Conservation (phyloP, 2,797 vertebrate species). For the Hephaestus fuliginosus region DNA sequence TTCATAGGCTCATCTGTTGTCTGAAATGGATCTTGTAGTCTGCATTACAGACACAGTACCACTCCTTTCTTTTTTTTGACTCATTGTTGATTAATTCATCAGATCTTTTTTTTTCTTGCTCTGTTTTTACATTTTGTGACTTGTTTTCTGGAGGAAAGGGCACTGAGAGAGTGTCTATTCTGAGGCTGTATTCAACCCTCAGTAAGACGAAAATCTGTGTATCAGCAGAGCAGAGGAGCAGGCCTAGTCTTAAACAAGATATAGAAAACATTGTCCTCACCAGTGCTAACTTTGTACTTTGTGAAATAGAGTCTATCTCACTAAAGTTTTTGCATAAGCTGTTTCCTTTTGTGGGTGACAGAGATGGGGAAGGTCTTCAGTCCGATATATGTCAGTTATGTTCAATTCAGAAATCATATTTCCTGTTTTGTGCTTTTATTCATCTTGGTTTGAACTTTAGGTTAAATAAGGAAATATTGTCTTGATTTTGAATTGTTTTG, state of each 20-base stretch:
- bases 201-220: neutral
- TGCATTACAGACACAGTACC: neutral
- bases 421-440: constrained; percentile 2
- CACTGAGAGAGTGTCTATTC: neutral
- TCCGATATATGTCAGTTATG: neutral
- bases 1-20: constrained; percentile 42
- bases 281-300: neutral
- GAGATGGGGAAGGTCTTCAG: neutral
- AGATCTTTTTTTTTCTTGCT: neutral
- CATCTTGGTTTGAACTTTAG: neutral
- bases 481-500: neutral
- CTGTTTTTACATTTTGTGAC: neutral
- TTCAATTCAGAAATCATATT: neutral
- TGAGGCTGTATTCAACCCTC: neutral
- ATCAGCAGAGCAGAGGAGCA: constrained; percentile 5
- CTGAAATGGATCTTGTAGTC: constrained; percentile 30
- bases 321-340: neutral
- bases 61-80: neutral
- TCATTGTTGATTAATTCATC: constrained; percentile 11
- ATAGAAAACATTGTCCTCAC: neutral
- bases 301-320: neutral
- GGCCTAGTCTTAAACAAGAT: neutral
- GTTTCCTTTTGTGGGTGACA: neutral
- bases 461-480: neutral
- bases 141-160: neutral